These are phyloP conservation scores for Aphaenogaster ashmeadi DNA, from an alignment of 1,140 invertebrate species.

Conservation along the genomic window DNA sequence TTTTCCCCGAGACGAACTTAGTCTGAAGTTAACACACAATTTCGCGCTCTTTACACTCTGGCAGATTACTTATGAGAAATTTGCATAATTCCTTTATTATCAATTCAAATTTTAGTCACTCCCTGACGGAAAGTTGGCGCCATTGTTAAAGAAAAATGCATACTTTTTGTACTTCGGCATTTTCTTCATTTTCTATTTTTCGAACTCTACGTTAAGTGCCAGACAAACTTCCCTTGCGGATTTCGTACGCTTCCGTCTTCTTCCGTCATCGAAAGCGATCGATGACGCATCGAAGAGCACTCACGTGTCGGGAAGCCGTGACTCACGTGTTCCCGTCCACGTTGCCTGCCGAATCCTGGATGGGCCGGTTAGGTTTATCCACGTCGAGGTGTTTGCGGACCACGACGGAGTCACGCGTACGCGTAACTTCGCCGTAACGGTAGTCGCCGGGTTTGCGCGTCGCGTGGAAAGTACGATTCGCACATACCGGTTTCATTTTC, in stretches of 20 bases:
- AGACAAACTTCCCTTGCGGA: too few relatives aligned
- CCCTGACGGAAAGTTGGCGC: not conserved
- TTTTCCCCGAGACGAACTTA: not conserved
- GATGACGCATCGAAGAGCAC: constrained; percentile 50
- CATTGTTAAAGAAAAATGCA: not conserved
- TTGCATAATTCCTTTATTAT: constrained; percentile 8
- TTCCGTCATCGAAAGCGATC: constrained; percentile 60
- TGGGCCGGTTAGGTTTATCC: constrained; percentile 35
- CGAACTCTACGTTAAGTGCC: too few relatives aligned
- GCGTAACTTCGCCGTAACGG: constrained; percentile 64
- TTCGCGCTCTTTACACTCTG: not conserved
- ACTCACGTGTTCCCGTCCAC: constrained; percentile 47
- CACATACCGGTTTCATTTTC: constrained; percentile 69
- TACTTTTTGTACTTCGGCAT: not conserved
- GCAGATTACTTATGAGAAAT: not conserved
- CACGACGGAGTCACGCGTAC: constrained; percentile 28
- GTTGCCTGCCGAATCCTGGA: constrained; percentile 62
- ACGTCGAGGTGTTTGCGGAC: constrained; percentile 25
- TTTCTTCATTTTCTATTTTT: not conserved
- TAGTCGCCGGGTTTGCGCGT: constrained; percentile 43
- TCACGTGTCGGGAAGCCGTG: constrained; percentile 17
- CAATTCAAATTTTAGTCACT: constrained; percentile 27
- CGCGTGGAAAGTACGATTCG: constrained; percentile 64
- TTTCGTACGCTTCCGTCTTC: not conserved
- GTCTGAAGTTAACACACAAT: constrained; percentile 5